phyloP scores from a whole-genome alignment of 2,113 vertebrate genomes.

The Myotis yumanensis region DNA sequence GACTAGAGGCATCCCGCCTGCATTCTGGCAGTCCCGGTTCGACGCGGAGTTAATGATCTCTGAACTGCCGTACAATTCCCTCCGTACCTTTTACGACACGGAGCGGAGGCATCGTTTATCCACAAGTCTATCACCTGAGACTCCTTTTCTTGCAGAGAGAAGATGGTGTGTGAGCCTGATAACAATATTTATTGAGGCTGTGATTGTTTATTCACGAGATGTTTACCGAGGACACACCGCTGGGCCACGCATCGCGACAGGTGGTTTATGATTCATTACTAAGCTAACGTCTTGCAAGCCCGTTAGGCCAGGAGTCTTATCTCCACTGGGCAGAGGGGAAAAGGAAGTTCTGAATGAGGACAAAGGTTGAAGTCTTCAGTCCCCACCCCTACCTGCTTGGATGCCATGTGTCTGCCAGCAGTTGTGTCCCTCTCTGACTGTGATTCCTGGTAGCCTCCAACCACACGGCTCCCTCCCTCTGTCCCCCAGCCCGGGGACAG shows the following conservation, averaged over 20 bases:
- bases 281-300: neutral
- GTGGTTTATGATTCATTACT: neutral
- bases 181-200: neutral
- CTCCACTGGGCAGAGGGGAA: neutral
- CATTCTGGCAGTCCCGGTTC: slow-evolving; percentile 54
- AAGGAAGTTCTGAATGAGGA: neutral
- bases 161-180: neutral
- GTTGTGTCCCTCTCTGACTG: neutral
- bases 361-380: neutral
- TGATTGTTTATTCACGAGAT: neutral
- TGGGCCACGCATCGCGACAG: neutral
- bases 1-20: slow-evolving; percentile 77
- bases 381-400: neutral
- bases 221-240: neutral
- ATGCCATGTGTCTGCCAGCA: neutral
- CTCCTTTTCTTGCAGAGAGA: neutral
- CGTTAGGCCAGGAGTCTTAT: neutral
- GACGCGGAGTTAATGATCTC: slow-evolving; percentile 75
- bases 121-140: slow-evolving; percentile 33
- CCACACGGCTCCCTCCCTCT: neutral
- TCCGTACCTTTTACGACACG: slow-evolving; percentile 63
- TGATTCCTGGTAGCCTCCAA: neutral
- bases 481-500: neutral
- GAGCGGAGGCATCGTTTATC: slow-evolving; percentile 50
- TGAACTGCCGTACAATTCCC: slow-evolving; percentile 74